Base-by-base conservation (phyloP, 2,797 vertebrate genomes). In the Pseudomugil tenellus region DNA sequence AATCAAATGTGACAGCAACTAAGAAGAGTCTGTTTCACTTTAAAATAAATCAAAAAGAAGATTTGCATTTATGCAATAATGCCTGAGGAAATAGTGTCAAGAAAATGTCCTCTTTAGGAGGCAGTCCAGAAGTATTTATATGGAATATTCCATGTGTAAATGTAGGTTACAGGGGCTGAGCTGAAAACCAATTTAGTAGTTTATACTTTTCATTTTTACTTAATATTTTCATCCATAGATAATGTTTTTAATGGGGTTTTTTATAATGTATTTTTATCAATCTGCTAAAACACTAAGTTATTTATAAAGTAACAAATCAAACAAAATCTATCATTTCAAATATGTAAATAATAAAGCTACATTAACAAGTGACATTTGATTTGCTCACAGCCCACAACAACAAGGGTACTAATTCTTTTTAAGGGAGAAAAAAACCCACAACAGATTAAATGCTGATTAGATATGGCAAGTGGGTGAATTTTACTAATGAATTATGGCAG, bases 91-190 rank as follows among this genome's bases (percentile, higher is more conserved):
- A 76, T 16, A 57, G 2, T 70, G 63, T 77, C 58, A 31, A 54
- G 43, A 63, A 53, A 4, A 64, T 61, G 51, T 57, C n/a, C 53
- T 67, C 46, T 67, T 32, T 25, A 70, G 21, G 56, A 72, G 68
- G 63, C 21, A 28, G 23, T 32, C 32, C 39, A 25, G 39, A 57
- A 29, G 12, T 19, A 63, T 55, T 78, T 68, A 74, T 29, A 70
- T 63, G 25, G 19, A 67, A 61, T 64, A 53, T 63, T 62, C 8
- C 17, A 59, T 57, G 28, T 61, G 75, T 9, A 70, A 80, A 85
- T 74, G 58, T 79, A 66, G 59, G 74, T 82, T 80, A 83, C 35
- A 69, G 34, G 49, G 67, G 74, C 37, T 76, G 63, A 80, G 72
- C 39, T 58, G 57, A 62, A 75, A 79, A 41, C 17, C 46, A 54